Base-by-base conservation (phyloP, 1,140 invertebrate species). In the Muscidifurax raptorellus region DNA sequence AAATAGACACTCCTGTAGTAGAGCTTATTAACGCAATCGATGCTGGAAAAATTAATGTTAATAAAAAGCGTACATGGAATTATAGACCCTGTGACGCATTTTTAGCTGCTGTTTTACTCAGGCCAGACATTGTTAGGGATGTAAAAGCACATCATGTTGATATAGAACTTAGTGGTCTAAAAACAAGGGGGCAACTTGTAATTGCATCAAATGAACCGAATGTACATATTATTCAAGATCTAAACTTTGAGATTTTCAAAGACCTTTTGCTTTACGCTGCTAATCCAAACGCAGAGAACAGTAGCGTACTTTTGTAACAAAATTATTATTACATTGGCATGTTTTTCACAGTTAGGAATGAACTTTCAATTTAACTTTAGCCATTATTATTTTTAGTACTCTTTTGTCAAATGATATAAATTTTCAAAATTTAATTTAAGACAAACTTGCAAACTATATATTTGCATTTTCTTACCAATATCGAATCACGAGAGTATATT, bases 131-230 rank as follows among this genome's bases (percentile, higher is more conserved):
- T 83, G 88, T 87, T 4, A 88, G 85, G 22, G 82, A 89, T 77
- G 30, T 89, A 22, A 30, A 83, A 0, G 32, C 90, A 2, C 92
- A 93, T 89, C 92, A 95, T 85, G 93, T 93, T 6, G 93, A 94
- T 30, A 94, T 95, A 4, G 95, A 95, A 87, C 89, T 95, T 12
- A 86, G 88, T 77, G 95, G 95, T 25, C 87, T 86, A 15, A 92
- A 91, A 85, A 95, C 95, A 0, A 91, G 95, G 86, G 95, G 95
- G 2, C 94, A 95, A 89, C 92, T 95, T 85, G 93, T 95, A 0
- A 89, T 96, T 40, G 94, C 91, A 52, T 89, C 89, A 9, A 90
- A 91, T 9, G 89, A 93, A 59, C 91, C 93, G 9, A 95, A 95
- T 90, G 93, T 94, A 4, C 88, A 89, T n/a, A 87, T 95, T 27